Evolutionary conservation across 2,113 vertebrate species (phyloP), one percentile per base, ranked within the genome.

Genomic region (Turdus rufiventris): DNA sequence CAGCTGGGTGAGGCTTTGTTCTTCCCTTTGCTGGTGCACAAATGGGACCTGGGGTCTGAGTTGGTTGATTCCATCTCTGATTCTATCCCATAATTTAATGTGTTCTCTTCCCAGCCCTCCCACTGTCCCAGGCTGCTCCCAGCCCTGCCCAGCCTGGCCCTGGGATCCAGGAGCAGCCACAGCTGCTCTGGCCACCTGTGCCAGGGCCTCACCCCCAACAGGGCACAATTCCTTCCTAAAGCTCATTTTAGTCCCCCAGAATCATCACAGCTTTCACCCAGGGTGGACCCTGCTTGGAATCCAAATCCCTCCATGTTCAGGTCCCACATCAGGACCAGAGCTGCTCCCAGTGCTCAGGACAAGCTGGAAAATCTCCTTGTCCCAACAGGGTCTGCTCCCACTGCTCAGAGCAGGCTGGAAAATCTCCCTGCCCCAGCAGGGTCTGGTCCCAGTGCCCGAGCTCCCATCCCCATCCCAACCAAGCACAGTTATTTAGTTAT

Each of bases 281-380:
- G 51, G 51, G 28, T 12, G 12, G 24, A 4, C 9, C 17, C n/a
- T 48, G 42, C 20, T 50, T 3, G 8, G 53, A 62, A 57, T 20
- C 12, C 57, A 54, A 80, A 9, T 20, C 42, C 11, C 26, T 5
- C 14, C 17, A 2, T 2, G 7, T 1, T 4, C 1, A 45, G 71
- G 63, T 4, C 38, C 81, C 53, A 12, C 25, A 15, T 8, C 17
- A 43, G 63, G 34, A 33, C 1, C 40, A 12, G 81, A 9, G 3
- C 18, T 84, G 58, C 3, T 47, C 43, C 58, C 1, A 0, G 9
- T 38, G 61, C 28, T 0, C 2, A 13, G 7, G 66, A 45, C 38
- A 15, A 8, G 31, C 33, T 85, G 91, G 66, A 42, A 28, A 1
- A 0, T 4, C 13, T 48, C 21, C 45, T n/a, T n/a, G n/a, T n/a